Evolutionary conservation across 2,113 vertebrate genomes (phyloP), one percentile per base, ranked within the genome.

Genomic region (Verasper variegatus): DNA sequence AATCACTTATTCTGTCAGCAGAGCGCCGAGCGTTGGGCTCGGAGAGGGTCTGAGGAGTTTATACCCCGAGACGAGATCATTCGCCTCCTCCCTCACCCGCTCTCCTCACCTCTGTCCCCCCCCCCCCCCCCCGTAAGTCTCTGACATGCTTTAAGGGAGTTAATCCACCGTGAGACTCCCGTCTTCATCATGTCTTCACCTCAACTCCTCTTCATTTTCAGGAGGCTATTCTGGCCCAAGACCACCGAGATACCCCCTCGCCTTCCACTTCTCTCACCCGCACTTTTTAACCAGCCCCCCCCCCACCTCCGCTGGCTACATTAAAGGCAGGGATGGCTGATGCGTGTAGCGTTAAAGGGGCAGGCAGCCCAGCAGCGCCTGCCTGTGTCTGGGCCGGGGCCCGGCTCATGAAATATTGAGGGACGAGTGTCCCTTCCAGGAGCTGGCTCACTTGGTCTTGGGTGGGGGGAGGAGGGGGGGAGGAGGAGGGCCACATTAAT

Each of bases 331-430:
- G 88, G 90, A 86, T 84, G 88, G 93, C 86, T 92, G 92, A 89
- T 90, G 93, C 87, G 84, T 93, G 90, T 92, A 90, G 84, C 87
- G 91, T 93, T 93, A 92, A 92, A 91, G 94, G 92, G 91, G 90
- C 88, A 80, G 87, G 88, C 83, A 84, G 92, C 87, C 91, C 90
- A 80, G 88, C 87, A 91, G 90, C 58, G 84, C 86, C 81, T 76
- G 86, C 87, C 76, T 66, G 83, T 90, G 94, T 94, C 94, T 95
- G 91, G 92, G 86, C 90, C 75, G 60, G 76, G 86, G 85, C 88
- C 83, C 84, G 84, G 74, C 89, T 95, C 94, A 95, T 95, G 84
- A 95, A 95, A 95, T 93, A 95, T 95, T 95, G 91, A 95, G 75
- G 56, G 84, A 21, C 75, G 42, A 87, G 87, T 93, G 94, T 95